Percentiles rank a stretch among this genome's conserved stretches.
Conservation (phyloP, 1,140 invertebrate species). For the Phortica variegata region DNA sequence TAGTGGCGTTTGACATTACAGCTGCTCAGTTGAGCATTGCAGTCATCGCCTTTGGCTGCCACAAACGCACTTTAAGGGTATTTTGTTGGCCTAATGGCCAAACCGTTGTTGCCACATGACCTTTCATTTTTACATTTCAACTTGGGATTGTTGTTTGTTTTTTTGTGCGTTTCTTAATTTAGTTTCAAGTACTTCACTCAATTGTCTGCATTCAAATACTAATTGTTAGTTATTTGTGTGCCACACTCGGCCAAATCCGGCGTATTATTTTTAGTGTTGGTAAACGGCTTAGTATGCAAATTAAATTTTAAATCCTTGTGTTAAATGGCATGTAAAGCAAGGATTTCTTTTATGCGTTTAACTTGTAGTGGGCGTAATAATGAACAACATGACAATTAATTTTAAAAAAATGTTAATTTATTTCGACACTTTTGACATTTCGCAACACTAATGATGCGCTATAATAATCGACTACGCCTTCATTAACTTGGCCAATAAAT, state of each 20-base stretch:
- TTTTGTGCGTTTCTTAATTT: too few species aligned
- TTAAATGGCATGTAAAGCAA: slow-evolving; percentile 48
- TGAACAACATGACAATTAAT: not conserved
- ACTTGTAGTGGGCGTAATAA: slow-evolving; percentile 41
- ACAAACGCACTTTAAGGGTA: too few species aligned
- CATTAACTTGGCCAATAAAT: not conserved
- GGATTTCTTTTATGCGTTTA: slow-evolving; percentile 41
- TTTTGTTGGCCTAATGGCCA: too few species aligned
- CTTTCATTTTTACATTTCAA: too few species aligned
- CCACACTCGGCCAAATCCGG: slow-evolving; percentile 5
- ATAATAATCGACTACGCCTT: slow-evolving; percentile 22
- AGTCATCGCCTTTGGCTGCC: too few species aligned
- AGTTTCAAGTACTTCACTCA: too few species aligned
- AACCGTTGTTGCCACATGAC: too few species aligned
- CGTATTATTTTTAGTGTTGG: slow-evolving; percentile 55
- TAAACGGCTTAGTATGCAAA: slow-evolving; percentile 55
- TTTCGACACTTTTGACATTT: too few species aligned
- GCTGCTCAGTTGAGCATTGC: too few species aligned
- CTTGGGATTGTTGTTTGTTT: too few species aligned
- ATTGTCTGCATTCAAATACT: slow-evolving; percentile 15
- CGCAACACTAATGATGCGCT: too few species aligned
- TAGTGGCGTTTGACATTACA: too few species aligned
- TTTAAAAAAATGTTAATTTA: slow-evolving; percentile 13
- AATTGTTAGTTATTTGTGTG: slow-evolving; percentile 55
- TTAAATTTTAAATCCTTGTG: slow-evolving; percentile 52